phyloP scores from a whole-genome alignment of 2,888 invertebrate species.

The Watsonalla cultraria region DNA sequence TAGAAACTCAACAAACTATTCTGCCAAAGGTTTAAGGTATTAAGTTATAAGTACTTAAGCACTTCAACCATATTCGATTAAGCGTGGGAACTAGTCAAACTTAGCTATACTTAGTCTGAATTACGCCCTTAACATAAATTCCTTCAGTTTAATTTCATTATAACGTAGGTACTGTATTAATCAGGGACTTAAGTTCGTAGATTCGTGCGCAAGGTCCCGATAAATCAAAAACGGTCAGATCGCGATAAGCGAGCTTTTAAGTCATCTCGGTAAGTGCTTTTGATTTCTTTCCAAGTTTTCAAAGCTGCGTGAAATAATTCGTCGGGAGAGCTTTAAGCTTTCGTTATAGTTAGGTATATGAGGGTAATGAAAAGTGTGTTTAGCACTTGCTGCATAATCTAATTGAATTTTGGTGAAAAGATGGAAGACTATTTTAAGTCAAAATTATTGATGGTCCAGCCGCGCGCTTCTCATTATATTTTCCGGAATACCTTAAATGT shows the following conservation, averaged over 20 bases:
- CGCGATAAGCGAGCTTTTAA: constrained; percentile 49
- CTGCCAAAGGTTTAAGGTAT: too few species aligned
- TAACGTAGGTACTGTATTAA: not conserved
- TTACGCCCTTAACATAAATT: not conserved
- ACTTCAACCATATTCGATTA: too few species aligned
- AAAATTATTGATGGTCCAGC: too few species aligned
- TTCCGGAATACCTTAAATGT: too few species aligned
- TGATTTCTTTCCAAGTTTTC: constrained; percentile 22
- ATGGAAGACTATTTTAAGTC: too few species aligned
- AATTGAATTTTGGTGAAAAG: too few species aligned
- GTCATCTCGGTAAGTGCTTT: constrained; percentile 29
- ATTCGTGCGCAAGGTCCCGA: constrained; percentile 36
- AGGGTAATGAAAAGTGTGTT: not conserved
- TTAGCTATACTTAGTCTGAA: too few species aligned
- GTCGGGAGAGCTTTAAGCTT: not conserved
- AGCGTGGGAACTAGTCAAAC: too few species aligned
- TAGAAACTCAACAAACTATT: too few species aligned
- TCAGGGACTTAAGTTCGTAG: not conserved
- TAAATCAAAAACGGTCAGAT: constrained; percentile 56
- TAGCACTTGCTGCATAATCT: too few species aligned
- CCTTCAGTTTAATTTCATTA: not conserved
- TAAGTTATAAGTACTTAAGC: too few species aligned
- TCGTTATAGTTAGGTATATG: not conserved
- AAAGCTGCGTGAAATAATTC: constrained; percentile 2
- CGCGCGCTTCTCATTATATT: too few species aligned